Base-by-base conservation (phyloP, 2,888 invertebrate genomes). In the Cantharis rufa region DNA sequence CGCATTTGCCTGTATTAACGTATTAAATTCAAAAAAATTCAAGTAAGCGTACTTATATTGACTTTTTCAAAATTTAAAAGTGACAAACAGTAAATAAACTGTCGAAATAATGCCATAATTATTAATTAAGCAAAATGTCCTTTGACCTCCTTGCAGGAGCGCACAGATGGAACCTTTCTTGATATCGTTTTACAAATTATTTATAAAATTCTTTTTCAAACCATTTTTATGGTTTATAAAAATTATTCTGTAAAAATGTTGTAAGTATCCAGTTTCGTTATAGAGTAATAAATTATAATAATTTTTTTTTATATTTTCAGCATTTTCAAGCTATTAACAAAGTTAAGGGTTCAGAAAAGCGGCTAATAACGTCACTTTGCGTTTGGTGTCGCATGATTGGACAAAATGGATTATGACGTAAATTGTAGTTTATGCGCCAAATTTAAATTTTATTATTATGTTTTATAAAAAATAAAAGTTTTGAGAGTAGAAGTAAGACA, bases 161-260 rank as follows among this genome's bases (percentile, higher is more conserved):
- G 7, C 2, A 48, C 48, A 66, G 18, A 66, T 66, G 64, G 64
- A 66, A 21, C n/a, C 64, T 13, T 3, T 66, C 11, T 7, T 66
- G n/a, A 24, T 66, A 21, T 21, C 64, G 2, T 24, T 66, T 4
- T 66, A 66, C 10, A 66, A 24, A 66, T 9, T 66, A n/a, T 66
- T 66, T 24, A 66, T 66, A 15, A 66, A 66, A 66, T 66, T 66
- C 18, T 66, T 66, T 66, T 66, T 66, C n/a, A 66, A 24, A 66
- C 18, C 64, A 1, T 66, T 13, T n/a, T n/a, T 66, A 10, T 66
- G 64, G 64, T 13, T 66, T n/a, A 66, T 66, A 21, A 66, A 10
- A 66, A 7, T 48, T 7, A n/a, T 48, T 9, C 48, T 48, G 1
- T 48, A 48, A 32, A 4, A 48, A 48, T 48, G n/a, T 48, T n/a